Evolutionary conservation across 1,140 invertebrate species (phyloP).

Genomic region (Neotoxoptera formosana): DNA sequence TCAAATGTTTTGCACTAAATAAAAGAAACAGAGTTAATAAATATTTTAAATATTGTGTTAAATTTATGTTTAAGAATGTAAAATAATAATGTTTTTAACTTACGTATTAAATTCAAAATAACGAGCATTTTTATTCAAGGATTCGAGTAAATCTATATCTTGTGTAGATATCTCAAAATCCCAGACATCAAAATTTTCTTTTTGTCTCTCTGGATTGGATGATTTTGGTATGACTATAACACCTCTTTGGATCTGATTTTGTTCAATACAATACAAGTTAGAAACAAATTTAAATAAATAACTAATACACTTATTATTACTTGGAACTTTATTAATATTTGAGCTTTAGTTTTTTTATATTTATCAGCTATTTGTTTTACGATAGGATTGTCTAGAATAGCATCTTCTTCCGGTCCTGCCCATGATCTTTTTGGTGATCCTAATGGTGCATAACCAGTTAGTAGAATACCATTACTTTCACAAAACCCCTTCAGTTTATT

Average conservation of each 20-base stretch:
- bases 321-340: constrained; percentile 75
- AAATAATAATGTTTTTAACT: constrained; percentile 58
- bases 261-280: not conserved
- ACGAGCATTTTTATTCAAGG: constrained; percentile 63
- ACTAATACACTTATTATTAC: constrained; percentile 59
- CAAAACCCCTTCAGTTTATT: constrained; percentile 78
- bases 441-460: constrained; percentile 84
- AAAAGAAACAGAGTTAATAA: not conserved
- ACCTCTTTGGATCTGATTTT: constrained; percentile 65
- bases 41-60: not conserved
- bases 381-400: constrained; percentile 71
- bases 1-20: constrained; percentile 60
- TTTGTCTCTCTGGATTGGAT: constrained; percentile 73
- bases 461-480: constrained; percentile 69
- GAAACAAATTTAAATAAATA: not conserved
- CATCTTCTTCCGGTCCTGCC: constrained; percentile 69
- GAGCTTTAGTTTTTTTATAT: constrained; percentile 74
- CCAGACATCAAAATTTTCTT: constrained; percentile 76
- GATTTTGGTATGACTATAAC: constrained; percentile 72
- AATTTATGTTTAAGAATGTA: not conserved
- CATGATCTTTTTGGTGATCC: constrained; percentile 72
- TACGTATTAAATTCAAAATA: constrained; percentile 62
- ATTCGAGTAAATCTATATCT: constrained; percentile 65
- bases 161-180: constrained; percentile 73
- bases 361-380: constrained; percentile 73